These are phyloP conservation scores for Priocnemis perturbator DNA, from an alignment of 2,888 invertebrate genomes.

Conservation along the genomic window DNA sequence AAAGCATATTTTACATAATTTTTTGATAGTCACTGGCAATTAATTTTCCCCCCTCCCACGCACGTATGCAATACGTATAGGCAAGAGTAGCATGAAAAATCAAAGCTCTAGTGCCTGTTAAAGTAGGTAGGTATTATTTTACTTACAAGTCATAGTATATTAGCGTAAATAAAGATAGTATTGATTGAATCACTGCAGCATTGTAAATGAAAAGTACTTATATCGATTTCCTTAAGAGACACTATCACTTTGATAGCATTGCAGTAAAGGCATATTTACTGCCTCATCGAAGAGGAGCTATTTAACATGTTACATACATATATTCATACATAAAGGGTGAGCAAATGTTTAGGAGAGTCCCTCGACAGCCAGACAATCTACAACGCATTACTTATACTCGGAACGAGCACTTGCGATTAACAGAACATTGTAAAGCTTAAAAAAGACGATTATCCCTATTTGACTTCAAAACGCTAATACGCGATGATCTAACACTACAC, in stretches of 20 bases:
- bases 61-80: slow-evolving; percentile 14
- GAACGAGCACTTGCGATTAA: no score
- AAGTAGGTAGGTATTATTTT: slow-evolving; percentile 31
- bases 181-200: no score
- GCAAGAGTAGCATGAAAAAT: slow-evolving; percentile 35
- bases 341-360: slow-evolving; percentile 17
- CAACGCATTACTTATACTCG: no score
- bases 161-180: slow-evolving; percentile 29
- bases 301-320: slow-evolving; percentile 36
- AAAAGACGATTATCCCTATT: no score
- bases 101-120: slow-evolving; percentile 23
- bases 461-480: no score
- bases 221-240: no score
- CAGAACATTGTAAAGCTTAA: no score
- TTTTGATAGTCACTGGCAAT: slow-evolving; percentile 19
- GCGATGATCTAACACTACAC: no score
- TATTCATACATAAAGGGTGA: slow-evolving; percentile 39
- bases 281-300: slow-evolving; percentile 20
- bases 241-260: no score
- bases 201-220: no score
- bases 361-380: no score
- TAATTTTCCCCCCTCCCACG: background rate
- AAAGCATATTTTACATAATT: slow-evolving; percentile 14
- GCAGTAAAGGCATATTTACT: slow-evolving; percentile 24
- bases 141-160: slow-evolving; percentile 20